A percentile compares a stretch with the other conserved stretches of the same genome.
phyloP scores from a whole-genome alignment of 2,888 invertebrate species.

The Perdita meconis region DNA sequence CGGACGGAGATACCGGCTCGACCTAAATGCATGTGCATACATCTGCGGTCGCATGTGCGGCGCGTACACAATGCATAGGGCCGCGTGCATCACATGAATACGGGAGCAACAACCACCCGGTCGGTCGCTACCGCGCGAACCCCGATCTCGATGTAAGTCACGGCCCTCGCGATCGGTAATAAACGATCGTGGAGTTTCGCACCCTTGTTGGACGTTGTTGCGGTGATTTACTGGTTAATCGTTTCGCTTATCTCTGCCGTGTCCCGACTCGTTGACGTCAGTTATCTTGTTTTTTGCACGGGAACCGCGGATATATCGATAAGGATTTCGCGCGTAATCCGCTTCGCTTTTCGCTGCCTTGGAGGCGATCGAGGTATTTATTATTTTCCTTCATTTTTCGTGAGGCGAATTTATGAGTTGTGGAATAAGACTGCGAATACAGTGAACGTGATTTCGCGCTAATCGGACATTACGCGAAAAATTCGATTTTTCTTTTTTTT shows the following conservation, averaged over 20 bases:
- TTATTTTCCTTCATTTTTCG: background rate
- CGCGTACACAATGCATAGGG: slow-evolving; percentile 45
- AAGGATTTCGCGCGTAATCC: background rate
- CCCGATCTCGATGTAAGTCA: slow-evolving; percentile 49
- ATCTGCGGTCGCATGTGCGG: slow-evolving; percentile 50
- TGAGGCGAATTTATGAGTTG: no score
- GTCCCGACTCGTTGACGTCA: slow-evolving; percentile 2
- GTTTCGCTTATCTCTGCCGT: slow-evolving; percentile 35
- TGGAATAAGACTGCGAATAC: no score
- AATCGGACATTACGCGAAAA: no score
- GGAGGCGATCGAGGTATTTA: no score
- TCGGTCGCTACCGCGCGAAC: no score
- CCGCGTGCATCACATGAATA: slow-evolving; percentile 57
- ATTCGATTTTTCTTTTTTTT: no score
- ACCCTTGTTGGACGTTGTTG: slow-evolving; percentile 36
- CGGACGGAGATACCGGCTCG: slow-evolving; percentile 41
- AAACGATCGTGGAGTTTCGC: slow-evolving; percentile 42
- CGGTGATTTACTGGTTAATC: slow-evolving; percentile 37
- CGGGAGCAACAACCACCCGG: slow-evolving; percentile 9
- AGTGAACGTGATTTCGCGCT: no score
- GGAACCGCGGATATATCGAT: background rate
- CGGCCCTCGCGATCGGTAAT: slow-evolving; percentile 48
- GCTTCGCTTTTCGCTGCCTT: no score
- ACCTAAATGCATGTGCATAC: slow-evolving; percentile 64
- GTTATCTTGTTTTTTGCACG: slow-evolving; percentile 12